Base-by-base conservation (phyloP, 1,140 invertebrate species). In the Choristoneura fumiferana region DNA sequence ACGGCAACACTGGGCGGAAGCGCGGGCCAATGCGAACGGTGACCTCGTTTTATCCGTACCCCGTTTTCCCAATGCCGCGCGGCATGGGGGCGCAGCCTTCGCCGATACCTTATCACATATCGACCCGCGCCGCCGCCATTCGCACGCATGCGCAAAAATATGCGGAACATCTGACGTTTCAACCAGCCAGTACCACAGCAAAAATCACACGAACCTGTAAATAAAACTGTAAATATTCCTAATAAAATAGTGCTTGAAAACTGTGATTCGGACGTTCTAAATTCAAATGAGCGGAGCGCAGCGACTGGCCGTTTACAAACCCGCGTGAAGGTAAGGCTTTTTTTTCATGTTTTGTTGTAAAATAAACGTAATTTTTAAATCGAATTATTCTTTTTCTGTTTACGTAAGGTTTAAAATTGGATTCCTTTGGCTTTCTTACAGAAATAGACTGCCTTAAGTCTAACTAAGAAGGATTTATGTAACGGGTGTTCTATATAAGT, bases 31-130 rank as follows among this genome's bases (percentile, higher is more conserved):
- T 79, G 73, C 66, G 69, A 87, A 81, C 57, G 55, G 75, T 84
- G 84, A 84, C 84, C 84, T 87, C 81, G 76, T 76, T 84, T 78
- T 60, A 68, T 65, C 72, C 75, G 74, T 73, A 85, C 82, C 82
- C 84, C 76, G 77, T 82, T 81, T 73, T 58, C 57, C 78, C 84
- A 85, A 84, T 82, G 78, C 78, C 81, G 77, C 73, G 71, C 71
- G 63, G 57, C 70, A 84, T 84, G 78, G 71, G 76, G 81, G 82
- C 73, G 69, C 72, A 78, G 78, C 75, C 73, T 83, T 78, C 22
- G 67, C 0, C 62, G 65, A 69, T 72, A 65, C 60, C 67, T 79
- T 77, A 82, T 84, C 79, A 71, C 43, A 45, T 84, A 84, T 82
- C 81, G 79, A 84, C 77, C 81, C 68, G 33, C 34, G 17, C 58